Conservation (phyloP, 2,888 invertebrate species). For the Apodemia hepburni region DNA sequence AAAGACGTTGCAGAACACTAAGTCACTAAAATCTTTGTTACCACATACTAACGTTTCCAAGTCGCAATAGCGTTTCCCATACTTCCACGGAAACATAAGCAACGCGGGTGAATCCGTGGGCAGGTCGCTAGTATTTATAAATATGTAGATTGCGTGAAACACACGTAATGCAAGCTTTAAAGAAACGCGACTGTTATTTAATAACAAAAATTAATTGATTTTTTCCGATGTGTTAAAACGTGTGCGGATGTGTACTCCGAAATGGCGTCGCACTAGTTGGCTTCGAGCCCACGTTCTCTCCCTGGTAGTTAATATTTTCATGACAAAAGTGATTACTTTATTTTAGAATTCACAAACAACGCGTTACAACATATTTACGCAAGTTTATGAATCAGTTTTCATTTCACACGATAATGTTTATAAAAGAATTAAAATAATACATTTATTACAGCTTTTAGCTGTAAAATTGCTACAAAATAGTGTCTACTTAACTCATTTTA, state of each 20-base stretch:
- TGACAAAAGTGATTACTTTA: constrained; percentile 36
- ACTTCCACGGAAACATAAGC: too few relatives aligned
- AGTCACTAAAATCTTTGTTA: too few relatives aligned
- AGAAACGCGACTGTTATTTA: constrained; percentile 23
- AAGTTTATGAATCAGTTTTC: constrained; percentile 23
- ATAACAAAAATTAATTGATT: constrained; percentile 35
- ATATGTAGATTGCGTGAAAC: too few relatives aligned
- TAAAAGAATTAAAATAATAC: neutral
- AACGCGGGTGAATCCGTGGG: too few relatives aligned
- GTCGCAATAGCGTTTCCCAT: too few relatives aligned
- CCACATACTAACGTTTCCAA: too few relatives aligned
- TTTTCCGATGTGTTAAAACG: constrained; percentile 35
- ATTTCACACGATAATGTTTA: constrained; percentile 4
- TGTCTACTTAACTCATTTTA: too few relatives aligned
- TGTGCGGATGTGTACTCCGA: constrained; percentile 47
- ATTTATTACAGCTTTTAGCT: too few relatives aligned
- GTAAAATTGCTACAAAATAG: too few relatives aligned
- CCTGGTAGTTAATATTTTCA: constrained; percentile 38
- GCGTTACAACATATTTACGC: constrained; percentile 29
- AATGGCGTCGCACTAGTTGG: constrained; percentile 62
- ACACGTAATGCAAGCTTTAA: too few relatives aligned
- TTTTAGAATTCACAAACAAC: constrained; percentile 31
- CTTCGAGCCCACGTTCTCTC: constrained; percentile 56
- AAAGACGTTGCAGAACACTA: too few relatives aligned
- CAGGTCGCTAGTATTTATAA: too few relatives aligned